Percentiles rank a stretch among this genome's conserved stretches.
Evolutionary conservation across 2,797 vertebrate species (phyloP).

Genomic region (Enteromius thamalakanensis): DNA sequence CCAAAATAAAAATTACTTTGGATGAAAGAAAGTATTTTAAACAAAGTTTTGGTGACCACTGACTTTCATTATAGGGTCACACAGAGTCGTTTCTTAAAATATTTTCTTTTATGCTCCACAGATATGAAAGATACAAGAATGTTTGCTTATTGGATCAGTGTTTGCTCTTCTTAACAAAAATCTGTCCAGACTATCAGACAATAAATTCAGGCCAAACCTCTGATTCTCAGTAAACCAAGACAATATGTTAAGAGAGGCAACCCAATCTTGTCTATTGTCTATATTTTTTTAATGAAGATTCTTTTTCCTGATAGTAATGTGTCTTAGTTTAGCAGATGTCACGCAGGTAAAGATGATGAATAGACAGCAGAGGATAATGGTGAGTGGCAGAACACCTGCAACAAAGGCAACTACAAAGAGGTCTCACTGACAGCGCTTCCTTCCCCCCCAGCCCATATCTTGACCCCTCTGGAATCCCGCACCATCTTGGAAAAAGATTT

Average conservation of each 20-base stretch:
- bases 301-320: conserved; percentile 57
- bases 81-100: not conserved
- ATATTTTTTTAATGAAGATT: not conserved
- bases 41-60: not conserved
- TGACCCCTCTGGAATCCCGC: conserved; percentile 71
- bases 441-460: conserved; percentile 70
- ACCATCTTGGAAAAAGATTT: conserved; percentile 82
- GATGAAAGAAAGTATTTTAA: not conserved
- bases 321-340: conserved; percentile 77
- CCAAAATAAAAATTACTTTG: not conserved
- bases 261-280: not conserved
- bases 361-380: conserved; percentile 73
- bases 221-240: conserved; percentile 2
- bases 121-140: not conserved
- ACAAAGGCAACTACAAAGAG: conserved; percentile 83
- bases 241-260: conserved; percentile 1
- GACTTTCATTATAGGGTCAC: not conserved
- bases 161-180: not conserved
- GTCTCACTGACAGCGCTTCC: conserved; percentile 78
- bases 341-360: conserved; percentile 76
- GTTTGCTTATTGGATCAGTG: not conserved
- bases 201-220: not conserved
- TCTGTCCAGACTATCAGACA: not conserved
- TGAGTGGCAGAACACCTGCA: conserved; percentile 87
- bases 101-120: not conserved